Evolutionary conservation across 2,113 vertebrate species (phyloP).

Genomic region (Myotis yumanensis): DNA sequence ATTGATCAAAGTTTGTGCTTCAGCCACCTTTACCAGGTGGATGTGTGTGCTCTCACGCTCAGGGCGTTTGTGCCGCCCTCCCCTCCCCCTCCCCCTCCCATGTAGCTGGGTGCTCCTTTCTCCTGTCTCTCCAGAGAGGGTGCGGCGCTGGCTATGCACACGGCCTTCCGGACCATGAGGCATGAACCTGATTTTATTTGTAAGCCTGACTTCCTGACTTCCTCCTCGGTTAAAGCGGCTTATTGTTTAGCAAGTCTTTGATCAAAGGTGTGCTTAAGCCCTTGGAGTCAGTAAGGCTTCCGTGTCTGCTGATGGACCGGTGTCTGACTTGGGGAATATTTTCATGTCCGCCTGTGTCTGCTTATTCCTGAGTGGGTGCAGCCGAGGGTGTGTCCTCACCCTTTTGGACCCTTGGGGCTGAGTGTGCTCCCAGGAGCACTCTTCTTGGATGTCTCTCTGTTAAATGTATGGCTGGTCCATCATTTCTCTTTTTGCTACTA

Average conservation of each 20-base stretch:
- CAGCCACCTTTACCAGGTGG: background rate
- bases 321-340: background rate
- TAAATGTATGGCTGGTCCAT: background rate
- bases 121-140: background rate
- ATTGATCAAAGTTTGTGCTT: background rate
- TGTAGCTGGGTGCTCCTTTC: background rate
- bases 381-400: background rate
- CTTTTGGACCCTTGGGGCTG: background rate
- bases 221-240: background rate
- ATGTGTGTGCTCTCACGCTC: background rate
- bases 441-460: background rate
- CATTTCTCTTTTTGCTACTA: background rate
- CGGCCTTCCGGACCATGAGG: background rate
- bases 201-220: background rate
- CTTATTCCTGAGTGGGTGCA: background rate
- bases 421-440: background rate
- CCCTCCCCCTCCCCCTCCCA: background rate
- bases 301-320: background rate
- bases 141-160: accelerated
- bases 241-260: background rate
- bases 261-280: background rate
- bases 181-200: background rate
- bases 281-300: background rate
- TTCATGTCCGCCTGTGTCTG: background rate
- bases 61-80: background rate